Evolutionary conservation across 2,888 invertebrate genomes (phyloP).

Genomic region (Drosophila bunnanda): DNA sequence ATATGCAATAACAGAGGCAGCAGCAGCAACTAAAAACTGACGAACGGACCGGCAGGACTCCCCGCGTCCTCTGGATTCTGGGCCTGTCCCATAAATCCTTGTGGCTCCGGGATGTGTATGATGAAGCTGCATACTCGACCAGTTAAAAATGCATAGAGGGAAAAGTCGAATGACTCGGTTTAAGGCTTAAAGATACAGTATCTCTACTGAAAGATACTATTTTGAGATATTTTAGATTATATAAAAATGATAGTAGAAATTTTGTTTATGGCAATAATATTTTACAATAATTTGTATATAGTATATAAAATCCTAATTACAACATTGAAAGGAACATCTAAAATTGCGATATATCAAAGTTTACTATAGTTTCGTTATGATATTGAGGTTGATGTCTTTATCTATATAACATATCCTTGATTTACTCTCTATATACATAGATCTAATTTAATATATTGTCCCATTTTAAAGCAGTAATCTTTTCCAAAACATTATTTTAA

Average conservation of each 20-base stretch:
- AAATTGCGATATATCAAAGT: no score
- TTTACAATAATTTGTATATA: no score
- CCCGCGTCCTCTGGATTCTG: constrained; percentile 16
- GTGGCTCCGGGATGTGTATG: constrained; percentile 43
- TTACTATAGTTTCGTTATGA: neutral
- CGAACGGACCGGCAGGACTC: constrained; percentile 9
- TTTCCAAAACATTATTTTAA: neutral
- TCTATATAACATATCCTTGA: neutral
- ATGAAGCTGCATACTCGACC: constrained; percentile 34
- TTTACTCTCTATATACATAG: neutral
- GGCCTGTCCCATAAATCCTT: constrained; percentile 68
- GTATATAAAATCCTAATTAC: no score
- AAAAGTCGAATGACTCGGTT: neutral
- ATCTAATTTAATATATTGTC: neutral
- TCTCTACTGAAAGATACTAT: neutral
- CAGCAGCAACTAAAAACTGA: constrained; percentile 62
- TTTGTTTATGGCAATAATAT: no score
- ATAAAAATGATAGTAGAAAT: no score
- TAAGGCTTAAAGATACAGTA: neutral
- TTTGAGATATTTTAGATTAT: neutral
- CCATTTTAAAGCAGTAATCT: neutral
- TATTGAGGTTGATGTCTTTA: neutral
- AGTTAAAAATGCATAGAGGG: constrained; percentile 6
- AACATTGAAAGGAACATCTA: no score
- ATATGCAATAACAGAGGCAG: constrained; percentile 69